Evolutionary conservation across 2,113 vertebrate species (phyloP), one percentile per base, ranked within the genome.

Genomic region (Steatornis caripensis): DNA sequence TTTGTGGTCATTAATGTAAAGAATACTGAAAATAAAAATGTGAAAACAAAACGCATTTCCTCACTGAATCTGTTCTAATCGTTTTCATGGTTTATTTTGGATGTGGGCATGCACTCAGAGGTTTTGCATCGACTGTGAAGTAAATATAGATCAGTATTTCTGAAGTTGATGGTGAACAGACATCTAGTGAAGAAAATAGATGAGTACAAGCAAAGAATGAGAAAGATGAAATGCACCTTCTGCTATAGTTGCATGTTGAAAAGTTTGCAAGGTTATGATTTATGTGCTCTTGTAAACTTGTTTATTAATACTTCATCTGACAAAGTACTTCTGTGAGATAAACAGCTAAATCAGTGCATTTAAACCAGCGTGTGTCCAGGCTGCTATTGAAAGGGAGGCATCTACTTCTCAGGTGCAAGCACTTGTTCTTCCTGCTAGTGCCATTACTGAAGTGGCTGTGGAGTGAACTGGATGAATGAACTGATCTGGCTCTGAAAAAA

Each of bases 361-460:
- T 53, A 81, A 91, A 78, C 15, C 12, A 66, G 19, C 9, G 20
- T 3, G 2, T 2, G 2, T 54, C 37, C 24, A 66, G 61, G n/a
- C n/a, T 89, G 54, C 74, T 90, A 1, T 49, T 82, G 55, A 54
- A 61, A 51, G 21, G 37, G 24, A 30, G 41, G 13, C 36, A 82
- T 16, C 22, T 61, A 9, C 32, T 85, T 84, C 62, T 64, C 32
- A 46, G 65, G 37, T 13, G 29, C 1, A 29, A 37, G 34, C 23
- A 15, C 15, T 87, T 6, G 1, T 39, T 76, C 11, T 8, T 83
- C 48, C 2, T 11, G 13, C 53, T 46, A 3, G 7, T 0, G 0
- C 53, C 41, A 7, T 62, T 79, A 54, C 0, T 80, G 30, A 55
- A 62, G 74, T 70, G 57, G 20, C 74, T 53, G 57, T 60, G 71